phyloP scores from a whole-genome alignment of 2,888 invertebrate genomes.

The Ophion ellenae region DNA sequence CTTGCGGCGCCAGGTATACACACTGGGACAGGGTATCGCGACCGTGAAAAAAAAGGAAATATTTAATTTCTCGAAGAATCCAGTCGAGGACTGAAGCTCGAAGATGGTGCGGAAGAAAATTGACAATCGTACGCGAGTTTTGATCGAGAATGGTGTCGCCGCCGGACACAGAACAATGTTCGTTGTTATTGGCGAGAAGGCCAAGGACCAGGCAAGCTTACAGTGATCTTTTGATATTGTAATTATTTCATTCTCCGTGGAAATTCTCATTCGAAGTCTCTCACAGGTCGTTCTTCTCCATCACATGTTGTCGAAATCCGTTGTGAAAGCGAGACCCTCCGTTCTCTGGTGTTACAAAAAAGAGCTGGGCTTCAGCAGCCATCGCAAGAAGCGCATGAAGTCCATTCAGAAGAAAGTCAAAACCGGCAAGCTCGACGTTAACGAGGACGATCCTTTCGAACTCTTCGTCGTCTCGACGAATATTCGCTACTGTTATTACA shows the following conservation, averaged over 20 bases:
- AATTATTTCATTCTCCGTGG: background rate
- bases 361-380: slow-evolving; percentile 87
- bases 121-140: slow-evolving; percentile 96
- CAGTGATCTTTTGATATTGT: background rate
- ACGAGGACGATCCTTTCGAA: slow-evolving; percentile 98
- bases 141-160: slow-evolving; percentile 98
- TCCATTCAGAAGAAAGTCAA: slow-evolving; percentile 92
- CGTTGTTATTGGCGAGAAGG: slow-evolving; percentile 97
- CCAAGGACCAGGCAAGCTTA: slow-evolving; percentile 93
- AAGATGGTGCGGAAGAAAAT: slow-evolving; percentile 96
- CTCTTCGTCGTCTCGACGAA: slow-evolving; percentile 97
- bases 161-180: slow-evolving; percentile 96
- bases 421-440: slow-evolving; percentile 93
- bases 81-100: background rate
- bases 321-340: slow-evolving; percentile 95
- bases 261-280: slow-evolving; percentile 30
- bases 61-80: background rate
- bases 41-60: background rate
- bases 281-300: slow-evolving; percentile 96
- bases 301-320: slow-evolving; percentile 98
- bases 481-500: slow-evolving; percentile 98
- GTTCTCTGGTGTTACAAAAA: slow-evolving; percentile 99
- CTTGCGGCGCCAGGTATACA: background rate
- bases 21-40: background rate
- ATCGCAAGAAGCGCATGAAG: slow-evolving; percentile 96